These are phyloP conservation scores for Nicator chloris DNA, from an alignment of 2,113 vertebrate species.

Conservation along the genomic window DNA sequence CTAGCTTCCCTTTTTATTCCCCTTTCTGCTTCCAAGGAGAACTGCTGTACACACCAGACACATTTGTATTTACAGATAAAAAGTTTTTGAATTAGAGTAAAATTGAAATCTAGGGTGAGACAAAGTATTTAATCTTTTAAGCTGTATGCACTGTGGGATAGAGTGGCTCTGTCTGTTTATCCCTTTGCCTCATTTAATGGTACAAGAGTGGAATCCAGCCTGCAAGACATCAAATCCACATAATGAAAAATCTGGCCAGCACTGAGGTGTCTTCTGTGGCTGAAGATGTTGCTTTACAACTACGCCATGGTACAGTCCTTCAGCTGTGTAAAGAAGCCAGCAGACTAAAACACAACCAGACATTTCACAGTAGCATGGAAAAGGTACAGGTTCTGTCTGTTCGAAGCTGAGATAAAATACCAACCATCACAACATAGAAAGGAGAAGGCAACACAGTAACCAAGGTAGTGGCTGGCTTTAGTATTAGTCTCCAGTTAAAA, in stretches of 20 bases:
- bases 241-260: conserved; percentile 16
- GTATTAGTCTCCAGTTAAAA: not conserved
- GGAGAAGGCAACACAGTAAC: not conserved
- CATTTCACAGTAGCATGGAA: not conserved
- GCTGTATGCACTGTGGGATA: not conserved
- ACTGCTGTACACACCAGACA: not conserved
- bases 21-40: not conserved
- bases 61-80: conserved; percentile 14
- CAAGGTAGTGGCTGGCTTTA: not conserved
- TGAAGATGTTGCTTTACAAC: not conserved
- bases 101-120: conserved; percentile 19
- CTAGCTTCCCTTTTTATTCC: not conserved
- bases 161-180: conserved; percentile 13
- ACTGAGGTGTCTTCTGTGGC: not conserved
- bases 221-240: conserved; percentile 29
- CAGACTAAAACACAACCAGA: not conserved
- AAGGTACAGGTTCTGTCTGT: not conserved
- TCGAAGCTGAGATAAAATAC: not conserved
- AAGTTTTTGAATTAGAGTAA: not conserved
- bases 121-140: conserved; percentile 51
- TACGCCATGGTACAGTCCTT: not conserved
- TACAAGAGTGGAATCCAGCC: conserved; percentile 23
- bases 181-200: conserved; percentile 25
- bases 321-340: not conserved
- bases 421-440: not conserved